These are phyloP conservation scores for Merops nubicus DNA, from an alignment of 2,113 vertebrate genomes.

Conservation along the genomic window DNA sequence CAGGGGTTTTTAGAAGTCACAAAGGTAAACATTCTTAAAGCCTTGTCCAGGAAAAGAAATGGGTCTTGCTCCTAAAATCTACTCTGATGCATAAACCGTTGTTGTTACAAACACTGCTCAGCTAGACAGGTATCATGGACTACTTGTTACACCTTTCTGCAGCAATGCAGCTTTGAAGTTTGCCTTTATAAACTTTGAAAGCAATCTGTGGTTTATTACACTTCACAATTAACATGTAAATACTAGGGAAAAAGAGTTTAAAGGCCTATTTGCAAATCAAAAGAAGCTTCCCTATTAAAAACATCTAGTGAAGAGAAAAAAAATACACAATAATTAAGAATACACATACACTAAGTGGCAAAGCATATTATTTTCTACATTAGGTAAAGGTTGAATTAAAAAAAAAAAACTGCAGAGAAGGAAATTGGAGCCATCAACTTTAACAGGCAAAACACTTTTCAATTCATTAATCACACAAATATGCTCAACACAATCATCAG, in stretches of 20 bases:
- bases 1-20: not conserved
- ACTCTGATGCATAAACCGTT: not conserved
- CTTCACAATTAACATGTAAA: not conserved
- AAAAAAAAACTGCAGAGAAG: not conserved
- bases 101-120: not conserved
- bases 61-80: not conserved
- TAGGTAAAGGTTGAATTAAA: not conserved
- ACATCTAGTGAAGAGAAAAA: not conserved
- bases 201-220: not conserved
- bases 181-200: not conserved
- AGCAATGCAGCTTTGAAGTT: not conserved
- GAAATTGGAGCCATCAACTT: not conserved
- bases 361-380: not conserved
- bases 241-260: not conserved
- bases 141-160: not conserved
- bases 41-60: not conserved
- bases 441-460: not conserved
- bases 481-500: not conserved
- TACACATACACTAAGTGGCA: not conserved
- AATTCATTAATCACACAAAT: not conserved
- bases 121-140: not conserved
- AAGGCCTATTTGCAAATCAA: not conserved
- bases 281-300: not conserved
- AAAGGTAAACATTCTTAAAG: conserved; percentile 8
- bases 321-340: not conserved